Percentiles rank a stretch among this genome's conserved stretches.
Evolutionary conservation across 37 sponge, comb jelly and placozoan genomes (phyloP).

Genomic region (Corticium candelabrum): DNA sequence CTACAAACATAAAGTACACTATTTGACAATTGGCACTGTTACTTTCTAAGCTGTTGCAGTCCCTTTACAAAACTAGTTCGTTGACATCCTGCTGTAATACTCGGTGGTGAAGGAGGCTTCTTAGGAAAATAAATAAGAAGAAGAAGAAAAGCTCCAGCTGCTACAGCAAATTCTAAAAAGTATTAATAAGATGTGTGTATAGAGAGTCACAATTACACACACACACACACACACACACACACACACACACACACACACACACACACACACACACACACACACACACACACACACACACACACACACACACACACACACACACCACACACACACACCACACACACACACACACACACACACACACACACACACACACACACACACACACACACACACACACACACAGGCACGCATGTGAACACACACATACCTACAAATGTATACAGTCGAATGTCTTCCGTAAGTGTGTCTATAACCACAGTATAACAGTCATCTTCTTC

Average conservation of each 20-base stretch:
- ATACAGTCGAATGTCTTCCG: background rate
- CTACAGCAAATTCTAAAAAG: background rate
- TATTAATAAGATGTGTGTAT: too few species aligned
- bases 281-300: conserved; percentile 6
- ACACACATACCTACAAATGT: background rate
- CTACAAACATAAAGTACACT: background rate
- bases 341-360: conserved; percentile 5
- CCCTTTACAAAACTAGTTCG: background rate
- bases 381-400: conserved; percentile 3
- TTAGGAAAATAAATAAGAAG: conserved; percentile 6
- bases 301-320: conserved; percentile 3
- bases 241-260: too few species aligned
- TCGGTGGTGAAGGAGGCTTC: background rate
- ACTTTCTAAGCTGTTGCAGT: background rate
- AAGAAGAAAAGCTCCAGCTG: background rate
- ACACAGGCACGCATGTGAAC: background rate
- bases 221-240: too few species aligned
- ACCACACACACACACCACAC: too few species aligned
- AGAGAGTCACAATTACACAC: too few species aligned
- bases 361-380: conserved; percentile 5
- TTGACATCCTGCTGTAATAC: background rate
- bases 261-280: too few species aligned
- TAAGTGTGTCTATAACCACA: background rate
- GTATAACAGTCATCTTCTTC: too few species aligned
- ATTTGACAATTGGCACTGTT: too few species aligned